Percentiles rank a stretch among this genome's conserved stretches.
phyloP scores from a whole-genome alignment of 92 coral and sea anemone species.

The Palythoa grandiflora region DNA sequence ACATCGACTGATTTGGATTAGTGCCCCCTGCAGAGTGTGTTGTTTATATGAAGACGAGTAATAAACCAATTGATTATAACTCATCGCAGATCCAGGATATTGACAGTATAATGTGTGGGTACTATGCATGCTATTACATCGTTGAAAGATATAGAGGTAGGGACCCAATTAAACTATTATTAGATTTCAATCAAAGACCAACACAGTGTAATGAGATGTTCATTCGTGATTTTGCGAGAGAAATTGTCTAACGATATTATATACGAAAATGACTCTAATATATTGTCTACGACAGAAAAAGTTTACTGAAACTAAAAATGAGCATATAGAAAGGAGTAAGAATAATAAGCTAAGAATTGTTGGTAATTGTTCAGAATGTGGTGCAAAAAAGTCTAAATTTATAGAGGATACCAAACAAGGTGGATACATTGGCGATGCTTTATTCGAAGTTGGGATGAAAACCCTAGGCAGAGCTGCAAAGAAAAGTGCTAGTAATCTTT shows the following conservation, averaged over 20 bases:
- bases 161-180: not conserved
- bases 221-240: not conserved
- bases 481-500: too few species aligned
- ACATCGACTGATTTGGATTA: not conserved
- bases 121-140: not conserved
- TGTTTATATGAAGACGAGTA: not conserved
- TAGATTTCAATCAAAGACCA: too few species aligned
- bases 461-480: too few species aligned
- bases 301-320: too few species aligned
- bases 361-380: not conserved
- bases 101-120: too few species aligned
- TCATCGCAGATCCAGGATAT: too few species aligned
- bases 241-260: not conserved
- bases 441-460: too few species aligned
- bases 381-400: not conserved
- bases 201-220: not conserved
- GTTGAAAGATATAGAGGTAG: not conserved
- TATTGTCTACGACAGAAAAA: too few species aligned
- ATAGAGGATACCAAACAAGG: not conserved
- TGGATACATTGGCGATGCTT: not conserved
- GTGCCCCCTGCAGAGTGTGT: not conserved
- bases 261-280: too few species aligned
- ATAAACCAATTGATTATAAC: not conserved
- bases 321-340: too few species aligned
- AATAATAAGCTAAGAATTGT: too few species aligned